Evolutionary conservation across 2,888 invertebrate genomes (phyloP).

Genomic region (Lasioglossum leucozonium): DNA sequence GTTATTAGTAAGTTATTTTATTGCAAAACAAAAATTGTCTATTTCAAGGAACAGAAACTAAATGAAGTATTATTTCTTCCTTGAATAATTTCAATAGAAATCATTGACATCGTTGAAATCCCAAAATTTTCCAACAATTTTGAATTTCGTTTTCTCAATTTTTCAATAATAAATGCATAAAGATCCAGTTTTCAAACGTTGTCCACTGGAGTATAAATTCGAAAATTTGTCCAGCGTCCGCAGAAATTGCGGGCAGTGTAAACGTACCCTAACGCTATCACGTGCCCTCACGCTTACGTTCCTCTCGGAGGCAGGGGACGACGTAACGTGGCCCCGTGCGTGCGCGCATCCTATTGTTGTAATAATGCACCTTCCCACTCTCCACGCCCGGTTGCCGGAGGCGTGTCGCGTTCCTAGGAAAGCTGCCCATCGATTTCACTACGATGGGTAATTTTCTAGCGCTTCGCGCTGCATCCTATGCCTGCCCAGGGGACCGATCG

Average conservation of each 20-base stretch:
- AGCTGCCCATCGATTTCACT: conserved; percentile 50
- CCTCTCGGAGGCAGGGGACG: background rate
- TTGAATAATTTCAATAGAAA: too few relatives aligned
- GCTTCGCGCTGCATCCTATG: conserved; percentile 29
- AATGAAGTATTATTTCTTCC: too few relatives aligned
- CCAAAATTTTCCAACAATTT: too few relatives aligned
- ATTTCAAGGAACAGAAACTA: too few relatives aligned
- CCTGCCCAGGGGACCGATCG: conserved; percentile 22
- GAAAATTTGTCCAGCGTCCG: too few relatives aligned
- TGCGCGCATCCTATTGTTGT: conserved; percentile 70
- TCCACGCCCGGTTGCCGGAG: conserved; percentile 45
- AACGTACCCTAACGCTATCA: conserved; percentile 47
- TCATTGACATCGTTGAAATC: too few relatives aligned
- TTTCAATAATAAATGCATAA: too few relatives aligned
- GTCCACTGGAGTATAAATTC: background rate
- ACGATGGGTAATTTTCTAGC: conserved; percentile 53
- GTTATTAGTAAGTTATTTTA: too few relatives aligned
- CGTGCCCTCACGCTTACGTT: conserved; percentile 37
- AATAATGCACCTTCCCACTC: conserved; percentile 61
- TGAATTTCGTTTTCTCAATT: too few relatives aligned
- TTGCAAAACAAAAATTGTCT: too few relatives aligned
- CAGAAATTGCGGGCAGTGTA: too few relatives aligned
- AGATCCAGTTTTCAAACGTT: background rate
- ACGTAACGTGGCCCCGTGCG: conserved; percentile 40
- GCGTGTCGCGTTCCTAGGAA: conserved; percentile 51